phyloP scores from a whole-genome alignment of 2,888 invertebrate species.

The Entomobrya multifasciata region DNA sequence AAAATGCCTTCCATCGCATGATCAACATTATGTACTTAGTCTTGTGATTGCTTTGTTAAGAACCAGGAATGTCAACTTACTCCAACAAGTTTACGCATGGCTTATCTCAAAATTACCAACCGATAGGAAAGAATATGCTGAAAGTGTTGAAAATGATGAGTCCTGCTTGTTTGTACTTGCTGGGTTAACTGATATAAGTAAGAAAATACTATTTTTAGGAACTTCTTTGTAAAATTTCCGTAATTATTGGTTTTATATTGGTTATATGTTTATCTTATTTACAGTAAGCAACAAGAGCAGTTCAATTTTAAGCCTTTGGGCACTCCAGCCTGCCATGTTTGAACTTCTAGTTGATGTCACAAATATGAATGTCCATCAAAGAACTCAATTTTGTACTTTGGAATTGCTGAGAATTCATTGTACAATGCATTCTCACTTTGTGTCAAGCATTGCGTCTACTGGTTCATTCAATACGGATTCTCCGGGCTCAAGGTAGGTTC shows the following conservation, averaged over 20 bases:
- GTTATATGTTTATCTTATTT: neutral
- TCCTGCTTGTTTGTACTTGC: slow-evolving; percentile 67
- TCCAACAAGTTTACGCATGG: slow-evolving; percentile 77
- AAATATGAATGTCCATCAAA: slow-evolving; percentile 45
- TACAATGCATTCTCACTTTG: slow-evolving; percentile 77
- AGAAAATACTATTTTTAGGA: neutral
- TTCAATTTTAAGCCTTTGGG: slow-evolving; percentile 76
- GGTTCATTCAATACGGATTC: slow-evolving; percentile 75
- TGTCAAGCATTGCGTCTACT: slow-evolving; percentile 75
- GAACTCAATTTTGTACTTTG: slow-evolving; percentile 57
- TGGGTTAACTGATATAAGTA: slow-evolving; percentile 69
- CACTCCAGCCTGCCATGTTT: slow-evolving; percentile 76
- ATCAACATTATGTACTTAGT: slow-evolving; percentile 62
- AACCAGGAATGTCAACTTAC: slow-evolving; percentile 73
- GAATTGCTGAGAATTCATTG: slow-evolving; percentile 76
- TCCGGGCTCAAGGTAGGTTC: slow-evolving; percentile 70
- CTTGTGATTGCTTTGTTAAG: slow-evolving; percentile 71
- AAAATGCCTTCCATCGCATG: slow-evolving; percentile 52
- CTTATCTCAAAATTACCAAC: slow-evolving; percentile 63
- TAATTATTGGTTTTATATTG: no score
- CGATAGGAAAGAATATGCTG: neutral
- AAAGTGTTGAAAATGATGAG: slow-evolving; percentile 31
- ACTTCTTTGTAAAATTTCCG: no score
- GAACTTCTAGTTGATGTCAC: slow-evolving; percentile 70
- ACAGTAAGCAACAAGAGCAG: slow-evolving; percentile 77